Evolutionary conservation across 2,888 invertebrate species (phyloP).

Genomic region (Pollenia griseotomentosa): DNA sequence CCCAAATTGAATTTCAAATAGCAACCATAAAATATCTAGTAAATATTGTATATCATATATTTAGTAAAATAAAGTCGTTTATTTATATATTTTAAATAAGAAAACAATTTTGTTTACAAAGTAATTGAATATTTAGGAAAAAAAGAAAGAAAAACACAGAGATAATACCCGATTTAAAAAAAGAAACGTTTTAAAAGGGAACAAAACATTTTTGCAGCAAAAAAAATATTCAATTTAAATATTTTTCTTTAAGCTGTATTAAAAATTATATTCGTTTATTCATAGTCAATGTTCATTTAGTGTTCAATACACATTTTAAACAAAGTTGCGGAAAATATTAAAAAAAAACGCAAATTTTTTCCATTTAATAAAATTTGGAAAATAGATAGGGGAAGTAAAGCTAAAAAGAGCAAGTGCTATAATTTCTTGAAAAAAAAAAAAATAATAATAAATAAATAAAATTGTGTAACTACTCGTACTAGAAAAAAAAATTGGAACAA

Average conservation of each 20-base stretch:
- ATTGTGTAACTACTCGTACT: too few species aligned
- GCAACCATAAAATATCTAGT: not conserved
- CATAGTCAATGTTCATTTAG: not conserved
- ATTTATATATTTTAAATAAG: not conserved
- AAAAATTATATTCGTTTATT: not conserved
- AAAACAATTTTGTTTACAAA: constrained; percentile 15
- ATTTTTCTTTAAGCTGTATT: not conserved
- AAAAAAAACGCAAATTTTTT: not conserved
- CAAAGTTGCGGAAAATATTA: not conserved
- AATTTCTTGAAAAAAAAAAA: too few species aligned
- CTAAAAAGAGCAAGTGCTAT: too few species aligned
- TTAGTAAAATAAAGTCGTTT: not conserved
- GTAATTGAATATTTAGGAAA: constrained; percentile 7
- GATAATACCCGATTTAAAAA: not conserved
- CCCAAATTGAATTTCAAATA: constrained; percentile 25
- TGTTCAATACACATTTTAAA: not conserved
- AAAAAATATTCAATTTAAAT: constrained; percentile 1
- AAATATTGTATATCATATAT: constrained; percentile 16
- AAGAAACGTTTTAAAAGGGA: not conserved
- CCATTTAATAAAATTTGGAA: not conserved
- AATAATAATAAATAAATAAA: too few species aligned
- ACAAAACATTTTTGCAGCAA: not conserved
- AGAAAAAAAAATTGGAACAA: too few species aligned
- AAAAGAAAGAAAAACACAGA: not conserved
- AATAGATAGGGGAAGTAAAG: not conserved